Evolutionary conservation across 2,113 vertebrate genomes (phyloP).

Genomic region (Tenebrosternarchus preto): DNA sequence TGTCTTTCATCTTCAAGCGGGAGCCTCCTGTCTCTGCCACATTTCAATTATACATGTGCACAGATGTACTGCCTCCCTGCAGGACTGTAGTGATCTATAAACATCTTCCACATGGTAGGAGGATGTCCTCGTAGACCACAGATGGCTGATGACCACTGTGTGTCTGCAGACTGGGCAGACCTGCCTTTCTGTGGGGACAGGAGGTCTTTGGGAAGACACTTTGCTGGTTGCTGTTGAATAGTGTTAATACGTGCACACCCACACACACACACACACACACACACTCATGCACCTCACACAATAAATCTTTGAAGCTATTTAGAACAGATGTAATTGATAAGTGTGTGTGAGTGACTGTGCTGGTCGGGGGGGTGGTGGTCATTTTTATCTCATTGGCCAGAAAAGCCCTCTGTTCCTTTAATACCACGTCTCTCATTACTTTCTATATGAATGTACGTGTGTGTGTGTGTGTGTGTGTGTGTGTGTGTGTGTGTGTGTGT

Average conservation of each 20-base stretch:
- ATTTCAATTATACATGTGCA: neutral
- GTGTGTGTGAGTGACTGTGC: no score
- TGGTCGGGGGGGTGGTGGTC: conserved; percentile 52
- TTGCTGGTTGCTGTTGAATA: neutral
- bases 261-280: no score
- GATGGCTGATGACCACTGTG: neutral
- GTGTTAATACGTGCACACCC: neutral
- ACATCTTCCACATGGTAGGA: no score
- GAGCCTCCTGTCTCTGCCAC: neutral
- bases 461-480: neutral
- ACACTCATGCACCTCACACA: no score
- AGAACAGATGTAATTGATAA: no score
- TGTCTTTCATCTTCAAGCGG: neutral
- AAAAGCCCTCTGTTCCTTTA: conserved; percentile 44
- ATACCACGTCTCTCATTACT: conserved; percentile 35
- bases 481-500: conserved; percentile 9
- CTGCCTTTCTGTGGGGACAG: neutral
- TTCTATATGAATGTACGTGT: neutral
- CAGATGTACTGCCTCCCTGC: neutral
- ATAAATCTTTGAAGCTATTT: no score
- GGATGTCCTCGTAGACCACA: neutral
- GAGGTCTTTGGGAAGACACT: neutral
- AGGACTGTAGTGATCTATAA: neutral
- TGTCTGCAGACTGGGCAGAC: neutral
- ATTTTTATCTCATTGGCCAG: conserved; percentile 58